Percentiles rank a stretch among this genome's conserved stretches.
These are phyloP conservation scores for Mastomys natalensis DNA, from an alignment of 2,113 vertebrate genomes.

Conservation along the genomic window DNA sequence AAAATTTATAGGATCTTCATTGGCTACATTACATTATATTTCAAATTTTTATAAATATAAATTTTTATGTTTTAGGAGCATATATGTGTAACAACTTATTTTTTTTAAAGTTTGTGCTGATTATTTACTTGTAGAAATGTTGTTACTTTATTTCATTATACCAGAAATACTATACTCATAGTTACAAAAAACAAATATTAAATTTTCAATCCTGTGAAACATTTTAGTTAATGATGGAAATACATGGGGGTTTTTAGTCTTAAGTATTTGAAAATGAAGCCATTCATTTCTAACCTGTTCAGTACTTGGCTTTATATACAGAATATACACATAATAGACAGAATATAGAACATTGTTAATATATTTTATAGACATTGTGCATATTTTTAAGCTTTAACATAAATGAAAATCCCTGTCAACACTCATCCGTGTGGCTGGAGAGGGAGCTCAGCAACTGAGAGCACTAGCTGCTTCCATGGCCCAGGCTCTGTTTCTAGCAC, in stretches of 20 bases:
- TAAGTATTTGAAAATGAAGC: slow-evolving; percentile 36
- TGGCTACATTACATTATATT: background rate
- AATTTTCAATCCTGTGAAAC: slow-evolving; percentile 8
- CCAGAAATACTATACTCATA: slow-evolving; percentile 45
- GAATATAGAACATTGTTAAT: background rate
- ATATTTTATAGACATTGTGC: background rate
- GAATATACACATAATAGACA: background rate
- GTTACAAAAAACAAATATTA: background rate
- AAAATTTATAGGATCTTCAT: background rate
- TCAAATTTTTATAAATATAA: background rate
- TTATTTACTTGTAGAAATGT: slow-evolving; percentile 20
- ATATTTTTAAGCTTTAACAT: background rate
- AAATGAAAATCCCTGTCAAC: background rate
- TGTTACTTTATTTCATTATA: background rate
- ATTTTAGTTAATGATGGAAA: background rate
- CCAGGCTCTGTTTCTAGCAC: background rate
- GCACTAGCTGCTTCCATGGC: too few species aligned
- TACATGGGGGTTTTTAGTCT: background rate
- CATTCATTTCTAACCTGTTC: background rate
- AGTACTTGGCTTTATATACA: background rate
- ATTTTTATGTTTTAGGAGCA: background rate
- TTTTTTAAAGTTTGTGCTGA: background rate
- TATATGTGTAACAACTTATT: background rate
- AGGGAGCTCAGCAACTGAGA: background rate
- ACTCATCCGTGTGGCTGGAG: background rate